Conservation (phyloP, 2,797 vertebrate genomes). For the Sebastes diploproa region DNA sequence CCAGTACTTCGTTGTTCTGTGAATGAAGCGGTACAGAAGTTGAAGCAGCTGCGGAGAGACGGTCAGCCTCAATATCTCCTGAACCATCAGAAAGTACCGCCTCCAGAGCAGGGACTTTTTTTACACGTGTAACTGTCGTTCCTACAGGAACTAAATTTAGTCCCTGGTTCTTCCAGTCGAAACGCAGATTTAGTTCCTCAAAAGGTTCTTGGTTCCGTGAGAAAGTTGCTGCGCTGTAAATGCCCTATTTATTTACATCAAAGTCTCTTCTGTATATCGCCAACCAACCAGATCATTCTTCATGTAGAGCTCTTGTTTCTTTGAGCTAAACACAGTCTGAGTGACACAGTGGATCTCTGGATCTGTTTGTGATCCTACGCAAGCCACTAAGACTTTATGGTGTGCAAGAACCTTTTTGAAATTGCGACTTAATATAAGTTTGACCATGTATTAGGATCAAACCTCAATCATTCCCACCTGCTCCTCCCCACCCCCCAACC, state of each 20-base stretch:
- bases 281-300: not conserved
- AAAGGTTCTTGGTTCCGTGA: not conserved
- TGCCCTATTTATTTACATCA: not conserved
- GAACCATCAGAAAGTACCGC: not conserved
- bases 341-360: not conserved
- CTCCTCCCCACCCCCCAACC: constrained; percentile 7
- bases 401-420: not conserved
- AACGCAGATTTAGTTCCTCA: not conserved
- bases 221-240: not conserved
- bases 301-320: not conserved
- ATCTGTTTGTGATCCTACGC: not conserved
- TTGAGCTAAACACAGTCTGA: not conserved
- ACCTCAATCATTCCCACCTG: constrained; percentile 31
- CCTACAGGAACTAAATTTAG: not conserved
- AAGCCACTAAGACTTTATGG: not conserved
- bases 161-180: not conserved
- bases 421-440: not conserved
- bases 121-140: not conserved
- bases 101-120: not conserved
- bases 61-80: not conserved
- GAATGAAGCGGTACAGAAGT: not conserved
- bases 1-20: not conserved
- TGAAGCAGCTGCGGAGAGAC: not conserved
- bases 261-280: not conserved
- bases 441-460: not conserved